Percentiles rank a stretch among this genome's conserved stretches.
phyloP scores from a whole-genome alignment of 2,888 invertebrate genomes.

The Spilarctia lutea region DNA sequence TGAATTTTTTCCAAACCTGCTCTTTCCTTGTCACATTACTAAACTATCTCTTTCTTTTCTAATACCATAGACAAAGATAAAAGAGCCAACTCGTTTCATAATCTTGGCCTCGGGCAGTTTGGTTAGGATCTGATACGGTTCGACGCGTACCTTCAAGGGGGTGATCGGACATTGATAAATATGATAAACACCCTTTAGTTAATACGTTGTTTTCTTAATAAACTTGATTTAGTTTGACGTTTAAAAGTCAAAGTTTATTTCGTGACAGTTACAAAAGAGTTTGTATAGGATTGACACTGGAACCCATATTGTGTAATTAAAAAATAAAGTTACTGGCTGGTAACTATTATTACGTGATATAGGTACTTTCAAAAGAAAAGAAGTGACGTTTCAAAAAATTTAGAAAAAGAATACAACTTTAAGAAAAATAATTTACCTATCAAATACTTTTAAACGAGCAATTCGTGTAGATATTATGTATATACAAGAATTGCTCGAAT shows the following conservation, averaged over 20 bases:
- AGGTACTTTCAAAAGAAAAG: too few species aligned
- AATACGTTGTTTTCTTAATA: slow-evolving; percentile 57
- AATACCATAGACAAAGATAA: slow-evolving; percentile 44
- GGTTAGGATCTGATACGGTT: slow-evolving; percentile 78
- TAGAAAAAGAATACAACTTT: not conserved
- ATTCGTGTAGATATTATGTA: too few species aligned
- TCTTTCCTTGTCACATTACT: slow-evolving; percentile 52
- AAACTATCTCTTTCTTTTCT: slow-evolving; percentile 42
- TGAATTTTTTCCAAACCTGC: slow-evolving; percentile 63
- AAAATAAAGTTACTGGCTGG: slow-evolving; percentile 1
- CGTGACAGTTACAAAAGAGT: slow-evolving; percentile 39
- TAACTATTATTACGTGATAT: not conserved
- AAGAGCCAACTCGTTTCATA: slow-evolving; percentile 66
- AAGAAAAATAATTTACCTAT: not conserved
- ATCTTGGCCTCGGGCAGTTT: slow-evolving; percentile 77
- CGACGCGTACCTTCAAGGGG: slow-evolving; percentile 71
- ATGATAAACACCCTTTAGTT: slow-evolving; percentile 59
- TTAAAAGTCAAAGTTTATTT: slow-evolving; percentile 54
- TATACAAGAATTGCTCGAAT: too few species aligned
- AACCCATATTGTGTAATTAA: not conserved
- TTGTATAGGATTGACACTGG: slow-evolving; percentile 10
- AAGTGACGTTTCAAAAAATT: not conserved
- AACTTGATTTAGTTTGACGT: slow-evolving; percentile 52
- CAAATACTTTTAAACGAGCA: too few species aligned
- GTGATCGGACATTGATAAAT: slow-evolving; percentile 72